Base-by-base conservation (phyloP, 2,888 invertebrate species). In the Heteromyza rotundicornis region DNA sequence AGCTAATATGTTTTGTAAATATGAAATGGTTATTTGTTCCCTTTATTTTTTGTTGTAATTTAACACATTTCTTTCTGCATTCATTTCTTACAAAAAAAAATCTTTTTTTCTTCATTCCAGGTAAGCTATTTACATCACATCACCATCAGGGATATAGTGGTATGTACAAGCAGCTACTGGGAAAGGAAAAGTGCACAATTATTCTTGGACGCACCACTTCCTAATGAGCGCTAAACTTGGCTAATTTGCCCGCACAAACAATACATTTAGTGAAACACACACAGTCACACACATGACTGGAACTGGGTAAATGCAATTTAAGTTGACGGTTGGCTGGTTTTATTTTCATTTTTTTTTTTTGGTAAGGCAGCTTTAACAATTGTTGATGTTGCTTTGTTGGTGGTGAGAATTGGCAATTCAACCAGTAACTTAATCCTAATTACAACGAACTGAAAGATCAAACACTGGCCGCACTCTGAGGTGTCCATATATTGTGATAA, bases 191-290 rank as follows among this genome's bases (percentile, higher is more conserved):
- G 12, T 8, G 32, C 7, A 32, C n/a, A n/a, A n/a, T n/a, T n/a
- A n/a, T n/a, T n/a, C n/a, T n/a, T 5, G 47, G 47, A 20, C 19
- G 47, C 19, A 40, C 40, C 14, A 40, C 16, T 47, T 32, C 50
- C 51, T 56, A 68, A 65, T 67, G 67, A 65, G 72, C 70, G 71
- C 73, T 74, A 74, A 74, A 72, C 69, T 68, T 70, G 67, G 71
- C 72, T 71, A 74, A 74, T 74, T 74, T 74, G 71, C 70, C 63
- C n/a, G n/a, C n/a, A n/a, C n/a, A n/a, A n/a, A n/a, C n/a, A n/a
- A n/a, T n/a, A n/a, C n/a, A n/a, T n/a, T n/a, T n/a, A n/a, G n/a
- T n/a, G n/a, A n/a, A n/a, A 66, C 66, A 64, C 67, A 66, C 63
- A 66, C 36, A 40, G 23, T 16, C 2, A 51, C 24, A 2, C n/a